Base-by-base conservation (phyloP, 2,888 invertebrate genomes). In the Troides oblongomaculatus region DNA sequence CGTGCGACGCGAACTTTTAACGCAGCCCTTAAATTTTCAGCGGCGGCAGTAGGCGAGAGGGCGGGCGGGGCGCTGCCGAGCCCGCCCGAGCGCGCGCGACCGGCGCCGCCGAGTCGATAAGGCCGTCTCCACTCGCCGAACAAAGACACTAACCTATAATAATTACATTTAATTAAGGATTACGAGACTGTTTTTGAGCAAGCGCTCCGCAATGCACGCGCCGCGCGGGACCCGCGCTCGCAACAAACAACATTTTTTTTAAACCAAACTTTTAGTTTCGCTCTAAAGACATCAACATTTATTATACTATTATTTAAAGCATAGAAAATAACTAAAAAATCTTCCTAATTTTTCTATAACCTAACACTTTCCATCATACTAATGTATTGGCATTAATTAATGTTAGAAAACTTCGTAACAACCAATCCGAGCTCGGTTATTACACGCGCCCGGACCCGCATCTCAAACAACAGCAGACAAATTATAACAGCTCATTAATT, bases 81-180 rank as follows among this genome's bases (percentile, higher is more conserved):
- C 72, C 76, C 78, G 80, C 74, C 82, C 84, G 89, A 90, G 77
- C 84, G 82, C 82, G 83, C 81, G 81, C 87, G 83, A 85, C 82
- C 85, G 90, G 90, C 88, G 89, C 92, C 92, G 92, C 93, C 92
- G 90, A 93, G 93, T 93, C 93, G 92, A 93, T 93, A 93, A 89
- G 92, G 89, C 89, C 85, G 88, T 89, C 90, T 91, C 90, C 84
- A 87, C 88, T 85, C 82, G 79, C 85, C 83, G 89, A 90, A 92
- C 92, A 92, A 92, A 92, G 91, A 90, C 90, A 89, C 88, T 89
- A 89, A 88, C 89, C 90, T 88, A 90, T 91, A 90, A 91, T 92
- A 91, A 91, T 92, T 92, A 92, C 88, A 88, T 89, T 89, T 90
- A 90, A 90, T 90, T 90, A 90, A 86, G 84, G 86, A 85, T 89